phyloP scores from a whole-genome alignment of 2,888 invertebrate species.

The Heteromurus nitidus region DNA sequence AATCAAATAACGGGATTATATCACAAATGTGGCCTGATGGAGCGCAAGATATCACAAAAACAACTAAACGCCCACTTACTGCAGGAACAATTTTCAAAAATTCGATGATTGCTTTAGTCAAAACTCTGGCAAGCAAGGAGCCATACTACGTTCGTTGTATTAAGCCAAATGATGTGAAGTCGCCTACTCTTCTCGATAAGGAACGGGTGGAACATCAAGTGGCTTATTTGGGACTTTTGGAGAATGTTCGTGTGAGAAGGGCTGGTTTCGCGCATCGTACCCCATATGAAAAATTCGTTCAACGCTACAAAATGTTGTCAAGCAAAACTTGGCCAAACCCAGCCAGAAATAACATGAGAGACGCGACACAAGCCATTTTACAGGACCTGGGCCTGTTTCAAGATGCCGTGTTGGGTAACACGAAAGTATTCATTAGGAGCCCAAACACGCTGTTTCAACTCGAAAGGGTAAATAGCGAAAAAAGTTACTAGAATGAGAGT shows the following conservation, averaged over 20 bases:
- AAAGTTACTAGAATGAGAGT: not conserved
- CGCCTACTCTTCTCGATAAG: constrained; percentile 89
- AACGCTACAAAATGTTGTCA: constrained; percentile 96
- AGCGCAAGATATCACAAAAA: constrained; percentile 90
- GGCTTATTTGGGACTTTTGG: constrained; percentile 71
- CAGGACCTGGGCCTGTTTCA: constrained; percentile 84
- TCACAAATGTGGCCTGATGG: constrained; percentile 98
- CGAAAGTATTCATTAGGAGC: constrained; percentile 95
- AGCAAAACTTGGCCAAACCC: constrained; percentile 98
- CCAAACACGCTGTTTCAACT: constrained; percentile 93
- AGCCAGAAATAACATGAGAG: constrained; percentile 84
- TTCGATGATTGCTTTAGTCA: constrained; percentile 93
- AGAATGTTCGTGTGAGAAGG: constrained; percentile 88
- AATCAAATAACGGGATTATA: constrained; percentile 86
- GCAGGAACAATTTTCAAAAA: constrained; percentile 96
- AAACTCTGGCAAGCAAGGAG: constrained; percentile 92
- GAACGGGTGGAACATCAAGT: constrained; percentile 81
- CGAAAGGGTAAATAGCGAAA: constrained; percentile 80
- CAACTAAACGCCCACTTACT: constrained; percentile 95
- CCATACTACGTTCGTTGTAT: constrained; percentile 97
- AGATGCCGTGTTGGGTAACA: constrained; percentile 95
- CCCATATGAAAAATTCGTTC: constrained; percentile 84
- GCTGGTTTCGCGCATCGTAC: constrained; percentile 98
- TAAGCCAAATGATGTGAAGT: constrained; percentile 97
- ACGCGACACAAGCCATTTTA: constrained; percentile 90